Evolutionary conservation across 2,113 vertebrate genomes (phyloP).

Genomic region (Pomatostomus ruficeps): DNA sequence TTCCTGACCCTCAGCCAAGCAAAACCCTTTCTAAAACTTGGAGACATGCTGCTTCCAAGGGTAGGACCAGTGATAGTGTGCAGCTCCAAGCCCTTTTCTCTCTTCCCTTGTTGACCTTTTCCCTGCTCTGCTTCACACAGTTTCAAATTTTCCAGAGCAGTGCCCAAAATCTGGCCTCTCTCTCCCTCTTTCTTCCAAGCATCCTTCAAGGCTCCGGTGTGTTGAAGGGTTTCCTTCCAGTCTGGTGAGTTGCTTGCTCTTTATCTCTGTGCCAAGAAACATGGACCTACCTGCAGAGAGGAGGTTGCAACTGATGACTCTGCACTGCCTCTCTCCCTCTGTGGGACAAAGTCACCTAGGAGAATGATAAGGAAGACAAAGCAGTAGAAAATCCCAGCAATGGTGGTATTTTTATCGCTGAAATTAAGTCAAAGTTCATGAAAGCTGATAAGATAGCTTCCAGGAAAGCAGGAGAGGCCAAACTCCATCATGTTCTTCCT

Average conservation of each 20-base stretch:
- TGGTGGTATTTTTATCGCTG: neutral
- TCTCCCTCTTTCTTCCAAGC: neutral
- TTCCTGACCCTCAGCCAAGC: neutral
- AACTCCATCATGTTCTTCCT: neutral
- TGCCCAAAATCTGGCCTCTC: neutral
- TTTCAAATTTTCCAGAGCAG: neutral
- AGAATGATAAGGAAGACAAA: neutral
- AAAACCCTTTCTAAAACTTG: neutral
- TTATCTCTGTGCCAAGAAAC: neutral
- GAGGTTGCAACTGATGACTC: neutral
- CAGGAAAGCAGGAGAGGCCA: neutral
- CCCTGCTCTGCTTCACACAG: neutral
- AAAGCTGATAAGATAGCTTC: constrained; percentile 21
- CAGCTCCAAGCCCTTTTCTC: neutral
- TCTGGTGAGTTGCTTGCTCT: neutral
- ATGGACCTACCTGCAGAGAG: neutral
- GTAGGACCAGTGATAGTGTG: neutral
- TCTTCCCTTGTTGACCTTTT: neutral
- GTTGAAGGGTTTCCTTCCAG: neutral
- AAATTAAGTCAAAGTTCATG: neutral
- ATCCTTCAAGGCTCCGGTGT: neutral
- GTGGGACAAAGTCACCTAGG: neutral
- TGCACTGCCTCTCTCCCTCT: neutral
- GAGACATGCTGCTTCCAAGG: neutral
- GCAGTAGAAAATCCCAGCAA: neutral